A percentile compares a stretch with the other conserved stretches of the same genome.
Conservation (phyloP, 1,140 invertebrate species). For the Drosophila mayri region DNA sequence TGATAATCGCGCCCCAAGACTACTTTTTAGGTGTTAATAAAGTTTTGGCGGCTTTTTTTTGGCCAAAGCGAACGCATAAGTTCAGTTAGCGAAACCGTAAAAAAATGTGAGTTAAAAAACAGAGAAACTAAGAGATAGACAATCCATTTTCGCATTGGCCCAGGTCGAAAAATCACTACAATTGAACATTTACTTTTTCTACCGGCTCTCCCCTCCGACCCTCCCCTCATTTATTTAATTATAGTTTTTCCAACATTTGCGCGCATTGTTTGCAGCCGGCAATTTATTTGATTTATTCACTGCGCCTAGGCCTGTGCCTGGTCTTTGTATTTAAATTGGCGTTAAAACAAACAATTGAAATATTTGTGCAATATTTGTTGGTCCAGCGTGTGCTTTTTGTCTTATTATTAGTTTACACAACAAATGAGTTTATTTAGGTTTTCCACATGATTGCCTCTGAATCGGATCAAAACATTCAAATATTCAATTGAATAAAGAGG, state of each 20-base stretch:
- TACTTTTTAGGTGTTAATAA: slow-evolving; percentile 64
- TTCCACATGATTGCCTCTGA: slow-evolving; percentile 3
- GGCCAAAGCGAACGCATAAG: slow-evolving; percentile 16
- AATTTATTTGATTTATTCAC: slow-evolving; percentile 44
- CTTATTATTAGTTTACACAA: slow-evolving; percentile 29
- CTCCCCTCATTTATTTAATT: slow-evolving; percentile 54
- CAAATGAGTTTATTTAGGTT: slow-evolving; percentile 28
- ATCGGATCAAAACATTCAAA: slow-evolving; percentile 8
- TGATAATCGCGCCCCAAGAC: slow-evolving; percentile 47
- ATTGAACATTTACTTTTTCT: slow-evolving; percentile 29
- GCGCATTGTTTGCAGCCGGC: slow-evolving; percentile 24
- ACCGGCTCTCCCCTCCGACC: neutral
- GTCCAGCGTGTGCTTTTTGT: slow-evolving; percentile 17
- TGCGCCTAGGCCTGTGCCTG: slow-evolving; percentile 11
- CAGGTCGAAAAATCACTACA: slow-evolving; percentile 41
- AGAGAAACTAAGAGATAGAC: neutral
- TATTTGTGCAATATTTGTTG: slow-evolving; percentile 42
- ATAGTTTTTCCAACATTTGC: slow-evolving; percentile 57
- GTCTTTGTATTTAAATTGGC: slow-evolving; percentile 49
- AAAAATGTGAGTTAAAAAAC: slow-evolving; percentile 46
- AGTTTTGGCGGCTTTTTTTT: slow-evolving; percentile 42
- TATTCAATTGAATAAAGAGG: neutral
- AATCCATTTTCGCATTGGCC: slow-evolving; percentile 43
- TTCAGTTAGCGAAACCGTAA: slow-evolving; percentile 68
- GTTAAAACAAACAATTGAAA: slow-evolving; percentile 62